These are phyloP conservation scores for Temnopleurus reevesii DNA, from an alignment of 53 echinoderm and acorn worm species.

Conservation along the genomic window DNA sequence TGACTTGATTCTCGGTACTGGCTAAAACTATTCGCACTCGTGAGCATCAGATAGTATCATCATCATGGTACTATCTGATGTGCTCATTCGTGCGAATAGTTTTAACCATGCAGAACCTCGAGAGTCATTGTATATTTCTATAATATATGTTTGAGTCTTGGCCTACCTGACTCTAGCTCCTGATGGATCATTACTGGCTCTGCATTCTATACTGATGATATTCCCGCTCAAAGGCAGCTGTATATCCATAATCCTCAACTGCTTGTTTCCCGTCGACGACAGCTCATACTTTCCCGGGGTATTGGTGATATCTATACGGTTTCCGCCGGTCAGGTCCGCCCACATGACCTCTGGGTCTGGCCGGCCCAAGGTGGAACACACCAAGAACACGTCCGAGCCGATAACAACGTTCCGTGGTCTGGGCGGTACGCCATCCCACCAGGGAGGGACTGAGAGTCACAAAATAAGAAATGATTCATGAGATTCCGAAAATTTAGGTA, in stretches of 20 bases:
- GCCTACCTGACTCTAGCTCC: conserved; percentile 17
- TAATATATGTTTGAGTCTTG: too few species aligned
- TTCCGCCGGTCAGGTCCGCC: not conserved
- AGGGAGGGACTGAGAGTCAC: not conserved
- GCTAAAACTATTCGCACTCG: too few species aligned
- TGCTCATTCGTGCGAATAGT: too few species aligned
- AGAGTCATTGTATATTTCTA: too few species aligned
- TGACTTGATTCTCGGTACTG: too few species aligned
- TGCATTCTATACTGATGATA: not conserved
- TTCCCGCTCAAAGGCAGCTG: not conserved
- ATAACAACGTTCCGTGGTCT: not conserved
- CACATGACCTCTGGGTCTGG: conserved; percentile 12
- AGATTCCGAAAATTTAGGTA: too few species aligned
- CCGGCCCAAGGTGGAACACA: not conserved
- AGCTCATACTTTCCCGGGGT: not conserved
- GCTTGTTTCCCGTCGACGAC: not conserved
- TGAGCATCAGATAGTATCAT: too few species aligned
- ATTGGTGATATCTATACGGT: not conserved
- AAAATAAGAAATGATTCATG: not conserved
- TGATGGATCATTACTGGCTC: not conserved
- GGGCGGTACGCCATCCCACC: conserved; percentile 5
- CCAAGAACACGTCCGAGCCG: conserved; percentile 8
- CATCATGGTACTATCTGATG: too few species aligned
- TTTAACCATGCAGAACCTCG: too few species aligned
- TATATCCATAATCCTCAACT: conserved; percentile 10